These are phyloP conservation scores for Pomatostomus ruficeps DNA, from an alignment of 2,113 vertebrate genomes.

Conservation along the genomic window DNA sequence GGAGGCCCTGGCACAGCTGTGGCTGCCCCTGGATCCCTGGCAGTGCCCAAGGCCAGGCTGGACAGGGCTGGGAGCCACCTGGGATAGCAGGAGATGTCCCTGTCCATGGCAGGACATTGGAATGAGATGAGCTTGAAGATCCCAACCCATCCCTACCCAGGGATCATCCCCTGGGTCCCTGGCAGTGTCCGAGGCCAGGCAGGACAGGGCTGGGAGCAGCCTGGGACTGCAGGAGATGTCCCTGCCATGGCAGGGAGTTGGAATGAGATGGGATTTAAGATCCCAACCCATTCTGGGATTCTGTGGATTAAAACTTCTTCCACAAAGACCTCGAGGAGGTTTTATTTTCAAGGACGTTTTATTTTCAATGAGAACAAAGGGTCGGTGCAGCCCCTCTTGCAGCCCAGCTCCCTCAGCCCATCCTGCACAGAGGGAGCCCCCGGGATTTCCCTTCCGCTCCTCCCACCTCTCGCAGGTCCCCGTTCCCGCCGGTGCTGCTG, in stretches of 20 bases:
- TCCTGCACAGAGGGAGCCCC: background rate
- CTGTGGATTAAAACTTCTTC: background rate
- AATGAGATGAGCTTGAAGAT: fast-evolving
- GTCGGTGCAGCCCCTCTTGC: background rate
- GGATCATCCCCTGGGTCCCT: background rate
- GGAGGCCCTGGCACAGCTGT: background rate
- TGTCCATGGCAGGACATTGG: background rate
- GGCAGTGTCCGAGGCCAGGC: background rate
- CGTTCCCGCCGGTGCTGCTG: background rate
- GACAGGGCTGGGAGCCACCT: fast-evolving
- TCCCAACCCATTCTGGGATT: background rate
- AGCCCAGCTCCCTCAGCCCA: background rate
- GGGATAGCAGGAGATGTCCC: background rate
- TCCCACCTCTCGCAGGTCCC: background rate
- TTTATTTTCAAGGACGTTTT: background rate
- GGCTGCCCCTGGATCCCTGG: background rate
- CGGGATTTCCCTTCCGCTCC: background rate
- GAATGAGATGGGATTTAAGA: too few species aligned
- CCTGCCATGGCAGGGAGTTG: too few species aligned
- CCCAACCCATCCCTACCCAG: too few species aligned
- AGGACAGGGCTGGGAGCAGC: too few species aligned
- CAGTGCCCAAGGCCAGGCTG: fast-evolving
- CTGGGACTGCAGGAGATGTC: too few species aligned
- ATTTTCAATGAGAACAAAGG: background rate
- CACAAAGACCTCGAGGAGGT: background rate